Evolutionary conservation across 2,113 vertebrate genomes (phyloP), one percentile per base, ranked within the genome.

Genomic region (Morone chrysops): DNA sequence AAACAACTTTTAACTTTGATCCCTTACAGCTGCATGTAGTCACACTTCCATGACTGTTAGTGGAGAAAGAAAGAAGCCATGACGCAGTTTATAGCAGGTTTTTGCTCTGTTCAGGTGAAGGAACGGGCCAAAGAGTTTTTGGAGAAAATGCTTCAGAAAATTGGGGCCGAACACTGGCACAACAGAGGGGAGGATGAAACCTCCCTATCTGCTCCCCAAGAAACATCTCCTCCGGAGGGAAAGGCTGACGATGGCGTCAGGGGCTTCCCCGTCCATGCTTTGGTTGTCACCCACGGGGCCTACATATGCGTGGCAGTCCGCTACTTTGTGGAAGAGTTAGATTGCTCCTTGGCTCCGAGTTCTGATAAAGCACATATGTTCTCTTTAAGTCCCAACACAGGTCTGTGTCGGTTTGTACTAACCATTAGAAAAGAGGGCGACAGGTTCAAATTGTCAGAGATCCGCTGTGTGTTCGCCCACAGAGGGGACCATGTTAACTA

Each of bases 221-320:
- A 72, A 0, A 6, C 45, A 0, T 20, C 71, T 82, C 74, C 82
- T 16, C 56, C 38, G 11, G 90, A 90, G 75, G 93, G 94, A 16
- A 59, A 36, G 16, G 85, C 93, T 0, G 88, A 90, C 20, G 93
- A 93, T 0, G 85, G 90, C 0, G 20, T 91, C 17, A 50, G 17
- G 8, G 63, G 59, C 0, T 8, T 97, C 57, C 93, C 85, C 0
- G 95, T 96, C 81, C 97, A 96, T 38, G 87, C 96, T 36, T 79
- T 99, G 65, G 95, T 97, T 14, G 97, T 99, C 85, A 96, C 96
- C 87, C 98, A 99, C 0, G 97, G 98, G 1, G 97, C 96, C 11
- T 97, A 96, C 92, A 97, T 99, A 96, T 95, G 94, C n/a, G 96
- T 94, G 85, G 95, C 94, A 22, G 76, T 97, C 60, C 90, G 83